Percentiles rank a stretch among this genome's conserved stretches.
Conservation (phyloP, 37 sponge, comb jelly and placozoan genomes). For the Geodia barretti region DNA sequence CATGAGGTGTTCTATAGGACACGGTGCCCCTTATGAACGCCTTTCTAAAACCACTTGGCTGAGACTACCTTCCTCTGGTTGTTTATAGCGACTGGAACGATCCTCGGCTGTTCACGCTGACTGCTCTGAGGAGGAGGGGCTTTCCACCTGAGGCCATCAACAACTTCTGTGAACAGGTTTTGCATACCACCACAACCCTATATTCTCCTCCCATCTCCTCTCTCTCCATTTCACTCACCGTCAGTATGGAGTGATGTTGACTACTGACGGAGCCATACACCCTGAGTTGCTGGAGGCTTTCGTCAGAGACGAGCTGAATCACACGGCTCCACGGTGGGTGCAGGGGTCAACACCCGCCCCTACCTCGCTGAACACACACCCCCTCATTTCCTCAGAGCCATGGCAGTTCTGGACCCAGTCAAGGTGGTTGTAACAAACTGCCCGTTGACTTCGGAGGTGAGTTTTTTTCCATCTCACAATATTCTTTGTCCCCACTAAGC, state of each 20-base stretch:
- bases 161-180: conserved; percentile 82
- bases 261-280: conserved; percentile 67
- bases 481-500: no score
- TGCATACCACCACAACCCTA: background rate
- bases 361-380: background rate
- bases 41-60: no score
- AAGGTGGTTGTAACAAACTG: conserved; percentile 84
- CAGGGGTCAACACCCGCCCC: background rate
- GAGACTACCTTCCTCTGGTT: no score
- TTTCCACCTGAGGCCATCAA: conserved; percentile 96
- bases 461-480: no score
- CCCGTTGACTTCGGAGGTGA: no score
- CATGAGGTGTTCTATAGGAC: no score
- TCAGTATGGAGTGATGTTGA: conserved; percentile 66
- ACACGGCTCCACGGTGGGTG: conserved; percentile 78
- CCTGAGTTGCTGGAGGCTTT: conserved; percentile 89
- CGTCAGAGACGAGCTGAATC: conserved; percentile 90
- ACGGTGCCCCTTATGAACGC: no score
- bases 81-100: conserved; percentile 98
- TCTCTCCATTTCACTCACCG: background rate
- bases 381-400: conserved; percentile 56
- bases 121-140: conserved; percentile 92
- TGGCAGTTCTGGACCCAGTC: conserved; percentile 93
- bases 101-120: conserved; percentile 94
- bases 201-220: background rate